Evolutionary conservation across 1,140 invertebrate genomes (phyloP).

Genomic region (Coelopa frigida): DNA sequence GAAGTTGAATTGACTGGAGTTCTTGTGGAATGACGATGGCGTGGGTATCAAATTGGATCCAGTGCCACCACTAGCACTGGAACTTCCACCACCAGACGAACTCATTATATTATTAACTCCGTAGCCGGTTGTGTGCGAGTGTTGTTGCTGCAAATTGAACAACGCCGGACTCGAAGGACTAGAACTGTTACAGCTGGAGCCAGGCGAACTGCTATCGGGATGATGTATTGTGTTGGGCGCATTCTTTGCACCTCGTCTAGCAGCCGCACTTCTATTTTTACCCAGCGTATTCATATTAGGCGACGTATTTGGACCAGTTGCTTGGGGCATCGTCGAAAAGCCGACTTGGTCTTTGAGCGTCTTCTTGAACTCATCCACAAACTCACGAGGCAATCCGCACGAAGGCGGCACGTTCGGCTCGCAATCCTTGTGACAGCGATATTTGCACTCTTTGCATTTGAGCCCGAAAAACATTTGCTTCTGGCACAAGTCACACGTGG

Average conservation of each 20-base stretch:
- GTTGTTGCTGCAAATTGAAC: constrained; percentile 50
- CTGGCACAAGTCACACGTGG: constrained; percentile 83
- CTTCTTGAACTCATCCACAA: constrained; percentile 72
- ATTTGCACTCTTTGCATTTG: constrained; percentile 94
- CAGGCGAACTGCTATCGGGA: constrained; percentile 85
- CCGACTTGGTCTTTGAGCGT: constrained; percentile 54
- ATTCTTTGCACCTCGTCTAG: constrained; percentile 13
- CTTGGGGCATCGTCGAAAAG: constrained; percentile 28
- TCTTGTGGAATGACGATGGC: constrained; percentile 45
- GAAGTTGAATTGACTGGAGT: constrained; percentile 74
- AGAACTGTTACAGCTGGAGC: constrained; percentile 93
- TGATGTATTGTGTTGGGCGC: constrained; percentile 45
- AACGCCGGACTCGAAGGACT: constrained; percentile 90
- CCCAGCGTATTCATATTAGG: constrained; percentile 33
- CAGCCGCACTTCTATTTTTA: constrained; percentile 18
- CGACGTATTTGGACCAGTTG: constrained; percentile 37
- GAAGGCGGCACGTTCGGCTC: constrained; percentile 83
- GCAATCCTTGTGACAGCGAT: constrained; percentile 83
- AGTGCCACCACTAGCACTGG: constrained; percentile 16
- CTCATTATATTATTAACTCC: constrained; percentile 12
- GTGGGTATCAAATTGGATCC: constrained; percentile 20
- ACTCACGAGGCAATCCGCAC: constrained; percentile 78
- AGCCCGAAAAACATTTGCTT: constrained; percentile 86
- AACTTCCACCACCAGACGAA: constrained; percentile 17
- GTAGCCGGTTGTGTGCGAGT: constrained; percentile 8